Base-by-base conservation (phyloP, 1,140 invertebrate genomes). In the Ridgeia piscesae region DNA sequence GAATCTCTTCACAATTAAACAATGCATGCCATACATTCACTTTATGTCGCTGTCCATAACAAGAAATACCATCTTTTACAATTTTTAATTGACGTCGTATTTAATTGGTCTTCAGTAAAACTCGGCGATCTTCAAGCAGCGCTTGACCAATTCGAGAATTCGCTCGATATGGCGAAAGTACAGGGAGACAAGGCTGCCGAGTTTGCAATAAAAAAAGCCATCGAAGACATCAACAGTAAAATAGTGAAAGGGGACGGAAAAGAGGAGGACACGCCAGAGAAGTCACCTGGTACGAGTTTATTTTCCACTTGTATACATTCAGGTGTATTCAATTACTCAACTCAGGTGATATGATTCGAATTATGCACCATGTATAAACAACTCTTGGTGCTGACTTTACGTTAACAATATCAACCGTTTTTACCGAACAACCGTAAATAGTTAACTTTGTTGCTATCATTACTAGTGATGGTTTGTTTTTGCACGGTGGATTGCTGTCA, bases 211-310 rank as follows among this genome's bases (percentile, higher is more conserved):
- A 94, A 94, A 58, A 95, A 94, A 93, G 95, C 95, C 8, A 89
- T 95, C 58, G 95, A 95, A 33, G 95, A 95, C 50, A 94, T 95
- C 34, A 95, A 94, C 91, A 93, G 93, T 33, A 94, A 94, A 88
- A 95, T 95, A 90, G 92, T 91, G 1, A 42, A 92, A 50, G 48
- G 31, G 17, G 31, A 42, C 8, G 8, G 89, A 91, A 8, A 91
- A 91, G 33, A 48, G n/a, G 89, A 77, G 17, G 58, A 77, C 2
- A 77, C 58, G 58, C 58, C 58, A 21, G 58, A 77, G 27, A 77
- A 77, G 17, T 77, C 58, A 77, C 58, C 58, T 21, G 58, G 58
- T 77, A 77, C 6, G 58, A 8, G 58, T 77, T 77, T 77, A 21
- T 77, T 77, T 77, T 4, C 14, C 58, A n/a, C 8, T 77, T 77